A percentile compares a stretch with the other conserved stretches of the same genome.
phyloP scores from a whole-genome alignment of 2,113 vertebrate species.

The Ceyx margarethae region DNA sequence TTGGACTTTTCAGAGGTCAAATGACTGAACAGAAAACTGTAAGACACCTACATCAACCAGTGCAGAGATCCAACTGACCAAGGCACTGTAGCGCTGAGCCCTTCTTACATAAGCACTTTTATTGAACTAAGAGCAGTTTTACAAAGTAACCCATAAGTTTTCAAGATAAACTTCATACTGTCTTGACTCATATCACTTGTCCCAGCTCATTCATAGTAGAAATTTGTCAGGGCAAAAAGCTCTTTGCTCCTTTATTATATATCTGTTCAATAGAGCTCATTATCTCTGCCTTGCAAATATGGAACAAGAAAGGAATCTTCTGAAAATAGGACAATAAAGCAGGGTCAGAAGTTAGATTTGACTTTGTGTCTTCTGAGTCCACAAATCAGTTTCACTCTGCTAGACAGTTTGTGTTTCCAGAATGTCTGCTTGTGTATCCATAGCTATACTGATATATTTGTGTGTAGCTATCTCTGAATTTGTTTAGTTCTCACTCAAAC shows the following conservation, averaged over 20 bases:
- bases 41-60: neutral
- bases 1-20: neutral
- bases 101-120: neutral
- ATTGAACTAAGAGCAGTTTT: neutral
- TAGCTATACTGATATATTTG: neutral
- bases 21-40: neutral
- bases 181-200: neutral
- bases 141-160: neutral
- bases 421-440: neutral
- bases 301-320: neutral
- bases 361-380: neutral
- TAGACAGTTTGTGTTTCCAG: neutral
- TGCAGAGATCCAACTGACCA: neutral
- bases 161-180: neutral
- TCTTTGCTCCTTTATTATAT: neutral
- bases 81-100: neutral
- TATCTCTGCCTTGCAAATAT: constrained; percentile 13
- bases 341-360: neutral
- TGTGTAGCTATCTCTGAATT: neutral
- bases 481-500: too few species aligned
- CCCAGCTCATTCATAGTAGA: neutral
- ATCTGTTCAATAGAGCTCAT: neutral
- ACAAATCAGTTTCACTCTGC: neutral
- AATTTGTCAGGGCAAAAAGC: neutral
- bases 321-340: constrained; percentile 6